These are phyloP conservation scores for Phyllostomus hastatus DNA, from an alignment of 2,113 vertebrate genomes.

Conservation along the genomic window DNA sequence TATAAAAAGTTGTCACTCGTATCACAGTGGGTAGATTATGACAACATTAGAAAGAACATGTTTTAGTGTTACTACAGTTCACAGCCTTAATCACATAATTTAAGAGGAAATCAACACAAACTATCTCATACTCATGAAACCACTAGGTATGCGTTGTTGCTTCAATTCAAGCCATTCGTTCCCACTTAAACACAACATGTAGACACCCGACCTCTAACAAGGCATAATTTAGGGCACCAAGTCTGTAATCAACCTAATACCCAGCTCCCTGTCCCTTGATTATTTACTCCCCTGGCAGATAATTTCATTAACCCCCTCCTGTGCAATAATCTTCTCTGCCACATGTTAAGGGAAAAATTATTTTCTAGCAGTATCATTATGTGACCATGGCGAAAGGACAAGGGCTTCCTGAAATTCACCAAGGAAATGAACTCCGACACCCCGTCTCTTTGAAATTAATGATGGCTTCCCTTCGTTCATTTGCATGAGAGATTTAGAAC, in stretches of 20 bases:
- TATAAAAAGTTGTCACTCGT: background rate
- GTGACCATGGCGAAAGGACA: conserved; percentile 59
- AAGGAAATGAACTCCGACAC: conserved; percentile 63
- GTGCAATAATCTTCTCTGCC: conserved; percentile 80
- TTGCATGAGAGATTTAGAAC: conserved; percentile 23
- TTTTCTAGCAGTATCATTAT: conserved; percentile 76
- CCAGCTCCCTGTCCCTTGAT: conserved; percentile 72
- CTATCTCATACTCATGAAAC: conserved; percentile 44
- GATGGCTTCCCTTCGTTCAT: background rate
- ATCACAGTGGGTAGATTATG: background rate
- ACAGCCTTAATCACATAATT: conserved; percentile 8
- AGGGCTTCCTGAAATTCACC: conserved; percentile 67
- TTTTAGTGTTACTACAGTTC: conserved; percentile 22
- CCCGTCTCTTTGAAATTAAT: background rate
- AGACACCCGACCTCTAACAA: conserved; percentile 72
- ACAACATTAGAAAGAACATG: background rate
- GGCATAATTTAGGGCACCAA: conserved; percentile 78
- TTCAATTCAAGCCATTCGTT: conserved; percentile 53
- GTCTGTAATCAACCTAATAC: conserved; percentile 75
- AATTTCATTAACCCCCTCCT: conserved; percentile 80
- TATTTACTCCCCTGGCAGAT: conserved; percentile 78
- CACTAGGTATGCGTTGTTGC: conserved; percentile 29
- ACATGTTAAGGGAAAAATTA: conserved; percentile 74
- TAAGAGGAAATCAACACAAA: background rate
- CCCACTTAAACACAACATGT: conserved; percentile 63